Percentiles rank a stretch among this genome's conserved stretches.
Conservation (phyloP, 92 coral and sea anemone genomes). For the Epizoanthus fatuus region DNA sequence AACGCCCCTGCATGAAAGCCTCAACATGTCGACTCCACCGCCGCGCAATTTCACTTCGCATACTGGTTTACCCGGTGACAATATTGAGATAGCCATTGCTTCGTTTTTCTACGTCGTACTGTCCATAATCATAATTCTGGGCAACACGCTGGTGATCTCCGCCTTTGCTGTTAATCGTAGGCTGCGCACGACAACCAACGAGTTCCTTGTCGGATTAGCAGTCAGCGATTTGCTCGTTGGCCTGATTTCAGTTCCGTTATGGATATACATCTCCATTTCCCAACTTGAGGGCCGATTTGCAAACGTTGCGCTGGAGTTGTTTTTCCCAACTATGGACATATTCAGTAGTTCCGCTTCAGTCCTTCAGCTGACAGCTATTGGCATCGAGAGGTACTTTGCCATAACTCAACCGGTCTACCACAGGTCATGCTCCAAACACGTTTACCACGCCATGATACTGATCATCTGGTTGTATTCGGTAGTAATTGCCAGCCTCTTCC, state of each 20-base stretch:
- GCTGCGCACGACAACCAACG: slow-evolving; percentile 49
- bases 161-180: slow-evolving; percentile 46
- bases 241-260: slow-evolving; percentile 51
- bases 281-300: slow-evolving; percentile 48
- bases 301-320: slow-evolving; percentile 41
- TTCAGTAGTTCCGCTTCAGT: slow-evolving; percentile 85
- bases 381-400: slow-evolving; percentile 77
- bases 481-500: slow-evolving; percentile 65
- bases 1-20: no score
- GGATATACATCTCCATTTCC: slow-evolving; percentile 55
- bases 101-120: slow-evolving; percentile 53
- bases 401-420: slow-evolving; percentile 72
- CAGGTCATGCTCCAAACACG: slow-evolving; percentile 44
- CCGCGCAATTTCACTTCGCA: not conserved
- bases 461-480: slow-evolving; percentile 76
- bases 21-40: no score
- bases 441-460: slow-evolving; percentile 62
- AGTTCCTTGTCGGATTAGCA: slow-evolving; percentile 63
- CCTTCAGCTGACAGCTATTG: slow-evolving; percentile 77
- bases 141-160: slow-evolving; percentile 54
- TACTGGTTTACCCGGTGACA: not conserved
- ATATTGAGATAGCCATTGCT: slow-evolving; percentile 30
- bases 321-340: slow-evolving; percentile 80
- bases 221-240: slow-evolving; percentile 66
- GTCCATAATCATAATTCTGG: slow-evolving; percentile 49